Evolutionary conservation across 2,888 invertebrate species (phyloP), one percentile per base, ranked within the genome.

Genomic region (Caenorhabditis sp.): DNA sequence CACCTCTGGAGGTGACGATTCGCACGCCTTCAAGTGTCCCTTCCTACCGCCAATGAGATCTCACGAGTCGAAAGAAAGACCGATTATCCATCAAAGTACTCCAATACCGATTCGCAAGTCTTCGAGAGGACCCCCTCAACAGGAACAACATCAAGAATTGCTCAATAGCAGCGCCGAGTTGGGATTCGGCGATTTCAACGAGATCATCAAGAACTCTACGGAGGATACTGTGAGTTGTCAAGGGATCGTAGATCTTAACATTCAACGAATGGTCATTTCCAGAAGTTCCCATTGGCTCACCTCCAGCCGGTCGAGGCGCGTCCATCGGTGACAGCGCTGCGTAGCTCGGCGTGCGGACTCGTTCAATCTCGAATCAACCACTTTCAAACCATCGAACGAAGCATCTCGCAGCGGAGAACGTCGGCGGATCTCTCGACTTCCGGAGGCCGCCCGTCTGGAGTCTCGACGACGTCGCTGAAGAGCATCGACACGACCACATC

Each of bases 321-420:
- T 8, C 76, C 76, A 24, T 82, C 82, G 7, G 82, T 82, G 14
- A 68, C 76, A 2, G 58, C 56, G 16, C 49, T 82, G n/a, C 70
- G 82, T 31, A 72, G 31, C 35, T 64, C 72, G 2, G 63, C 70
- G 0, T 75, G 76, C 31, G 82, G 82, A 35, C 64, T 76, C n/a
- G 82, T 82, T 35, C 82, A 76, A 51, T 76, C 80, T 10, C 74
- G 80, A 54, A 80, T 80, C 63, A 73, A 74, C 22, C 82, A 76
- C n/a, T 82, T 82, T 14, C 82, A 82, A 72, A 61, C 49, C 16
- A 76, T 82, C 14, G 82, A 82, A 38, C 38, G 66, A 31, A 66
- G 51, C 49, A 66, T 66, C 49, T 66, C 66, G 0, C 28, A 66
- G n/a, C 59, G 58, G 2, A 58, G 76, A 54, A n/a, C 41, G 5